Conservation (phyloP, 2,113 vertebrate species). For the Lota lota region DNA sequence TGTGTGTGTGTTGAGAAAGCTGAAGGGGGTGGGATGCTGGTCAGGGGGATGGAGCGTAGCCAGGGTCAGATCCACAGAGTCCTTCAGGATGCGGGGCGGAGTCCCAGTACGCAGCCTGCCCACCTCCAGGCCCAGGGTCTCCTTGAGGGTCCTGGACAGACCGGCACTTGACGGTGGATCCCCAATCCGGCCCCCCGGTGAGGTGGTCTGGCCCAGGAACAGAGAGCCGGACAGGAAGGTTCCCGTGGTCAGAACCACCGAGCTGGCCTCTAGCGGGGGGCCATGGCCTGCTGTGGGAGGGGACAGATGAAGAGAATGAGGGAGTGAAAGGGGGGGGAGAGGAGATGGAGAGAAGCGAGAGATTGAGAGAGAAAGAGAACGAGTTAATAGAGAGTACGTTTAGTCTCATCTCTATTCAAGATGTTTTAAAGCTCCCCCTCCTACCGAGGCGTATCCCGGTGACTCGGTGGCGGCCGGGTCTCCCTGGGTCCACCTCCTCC, state of each 20-base stretch:
- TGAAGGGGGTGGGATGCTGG: conserved; percentile 82
- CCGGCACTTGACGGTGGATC: conserved; percentile 82
- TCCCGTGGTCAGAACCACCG: conserved; percentile 88
- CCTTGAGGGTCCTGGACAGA: conserved; percentile 80
- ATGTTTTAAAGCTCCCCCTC: conserved; percentile 12
- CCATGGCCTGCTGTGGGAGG: conserved; percentile 71
- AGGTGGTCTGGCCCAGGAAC: conserved; percentile 77
- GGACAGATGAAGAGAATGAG: conserved; percentile 7
- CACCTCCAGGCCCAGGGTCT: conserved; percentile 80
- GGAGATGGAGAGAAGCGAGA: background rate
- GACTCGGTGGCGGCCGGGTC: conserved; percentile 77
- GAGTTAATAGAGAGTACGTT: background rate
- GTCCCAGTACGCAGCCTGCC: conserved; percentile 92
- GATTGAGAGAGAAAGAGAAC: background rate
- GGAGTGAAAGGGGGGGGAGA: background rate
- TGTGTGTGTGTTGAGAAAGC: conserved; percentile 80
- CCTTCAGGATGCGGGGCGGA: conserved; percentile 85
- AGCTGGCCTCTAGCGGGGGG: conserved; percentile 64
- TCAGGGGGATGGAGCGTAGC: conserved; percentile 74
- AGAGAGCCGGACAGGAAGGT: conserved; percentile 88
- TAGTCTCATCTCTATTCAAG: background rate
- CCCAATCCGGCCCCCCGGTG: conserved; percentile 87
- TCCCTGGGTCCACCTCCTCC: conserved; percentile 70
- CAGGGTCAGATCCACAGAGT: conserved; percentile 79
- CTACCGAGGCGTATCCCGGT: conserved; percentile 82